A percentile compares a stretch with the other conserved stretches of the same genome.
phyloP scores from a whole-genome alignment of 2,888 invertebrate genomes.

The Maniola hyperantus region DNA sequence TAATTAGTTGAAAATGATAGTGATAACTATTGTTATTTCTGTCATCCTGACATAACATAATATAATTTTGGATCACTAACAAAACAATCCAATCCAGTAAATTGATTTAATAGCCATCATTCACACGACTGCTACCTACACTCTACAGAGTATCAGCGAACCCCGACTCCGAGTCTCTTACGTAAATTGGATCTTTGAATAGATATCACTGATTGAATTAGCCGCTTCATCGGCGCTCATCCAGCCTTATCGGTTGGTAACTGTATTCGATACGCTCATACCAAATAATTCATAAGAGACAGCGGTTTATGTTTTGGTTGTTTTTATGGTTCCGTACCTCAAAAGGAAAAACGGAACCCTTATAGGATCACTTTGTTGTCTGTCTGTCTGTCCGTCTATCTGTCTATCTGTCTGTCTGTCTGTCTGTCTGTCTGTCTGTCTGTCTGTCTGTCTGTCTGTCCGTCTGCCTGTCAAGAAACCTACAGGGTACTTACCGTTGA shows the following conservation, averaged over 20 bases:
- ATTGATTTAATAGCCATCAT: slow-evolving; percentile 30
- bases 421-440: no score
- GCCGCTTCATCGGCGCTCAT: slow-evolving; percentile 62
- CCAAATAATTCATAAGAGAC: slow-evolving; percentile 37
- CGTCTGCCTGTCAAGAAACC: no score
- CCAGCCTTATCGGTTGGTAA: slow-evolving; percentile 39
- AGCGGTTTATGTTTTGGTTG: slow-evolving; percentile 20
- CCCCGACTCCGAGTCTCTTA: slow-evolving; percentile 60
- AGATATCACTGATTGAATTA: slow-evolving; percentile 76
- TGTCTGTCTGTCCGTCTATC: no score
- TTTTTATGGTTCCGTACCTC: not conserved
- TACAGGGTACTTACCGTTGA: no score
- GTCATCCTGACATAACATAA: not conserved
- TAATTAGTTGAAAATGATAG: no score
- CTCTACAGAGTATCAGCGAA: slow-evolving; percentile 37
- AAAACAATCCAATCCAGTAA: slow-evolving; percentile 30
- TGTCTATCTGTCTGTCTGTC: no score
- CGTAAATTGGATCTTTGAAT: slow-evolving; percentile 73
- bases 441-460: no score
- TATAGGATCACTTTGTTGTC: not conserved
- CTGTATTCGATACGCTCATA: slow-evolving; percentile 46
- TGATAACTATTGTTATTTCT: no score
- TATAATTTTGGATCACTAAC: slow-evolving; percentile 1
- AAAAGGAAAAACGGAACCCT: not conserved
- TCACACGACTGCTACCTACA: slow-evolving; percentile 28